phyloP scores from a whole-genome alignment of 2,797 vertebrate species.

The Dendrocincla tyrannina region DNA sequence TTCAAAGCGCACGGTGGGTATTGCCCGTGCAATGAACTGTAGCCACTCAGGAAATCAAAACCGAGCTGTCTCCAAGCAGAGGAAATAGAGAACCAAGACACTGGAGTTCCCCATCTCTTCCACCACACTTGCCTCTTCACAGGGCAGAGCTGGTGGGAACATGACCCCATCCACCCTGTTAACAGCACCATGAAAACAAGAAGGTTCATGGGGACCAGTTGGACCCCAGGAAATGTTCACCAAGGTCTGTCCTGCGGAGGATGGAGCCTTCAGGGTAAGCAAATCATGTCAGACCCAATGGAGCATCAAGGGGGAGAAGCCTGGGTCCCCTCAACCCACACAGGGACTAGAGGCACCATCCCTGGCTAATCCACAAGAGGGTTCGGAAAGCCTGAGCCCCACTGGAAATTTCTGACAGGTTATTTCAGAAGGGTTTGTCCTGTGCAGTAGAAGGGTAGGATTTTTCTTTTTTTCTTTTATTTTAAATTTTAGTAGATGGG shows the following conservation, averaged over 20 bases:
- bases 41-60: neutral
- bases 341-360: rapidly evolving
- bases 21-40: rapidly evolving
- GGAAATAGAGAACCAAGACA: neutral
- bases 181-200: neutral
- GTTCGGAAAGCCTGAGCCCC: neutral
- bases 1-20: neutral
- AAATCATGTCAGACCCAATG: neutral
- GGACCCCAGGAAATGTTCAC: neutral
- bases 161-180: neutral
- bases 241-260: rapidly evolving
- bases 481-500: neutral
- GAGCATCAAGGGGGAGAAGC: neutral
- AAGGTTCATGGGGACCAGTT: rapidly evolving
- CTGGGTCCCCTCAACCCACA: neutral
- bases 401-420: neutral
- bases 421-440: neutral
- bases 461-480: neutral
- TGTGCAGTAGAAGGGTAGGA: neutral
- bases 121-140: rapidly evolving
- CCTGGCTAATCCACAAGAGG: neutral
- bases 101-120: neutral
- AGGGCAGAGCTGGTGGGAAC: neutral
- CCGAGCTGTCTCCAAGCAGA: neutral
- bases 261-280: neutral